Evolutionary conservation across 1,140 invertebrate species (phyloP).

Genomic region (Zaprionus lachaisei): DNA sequence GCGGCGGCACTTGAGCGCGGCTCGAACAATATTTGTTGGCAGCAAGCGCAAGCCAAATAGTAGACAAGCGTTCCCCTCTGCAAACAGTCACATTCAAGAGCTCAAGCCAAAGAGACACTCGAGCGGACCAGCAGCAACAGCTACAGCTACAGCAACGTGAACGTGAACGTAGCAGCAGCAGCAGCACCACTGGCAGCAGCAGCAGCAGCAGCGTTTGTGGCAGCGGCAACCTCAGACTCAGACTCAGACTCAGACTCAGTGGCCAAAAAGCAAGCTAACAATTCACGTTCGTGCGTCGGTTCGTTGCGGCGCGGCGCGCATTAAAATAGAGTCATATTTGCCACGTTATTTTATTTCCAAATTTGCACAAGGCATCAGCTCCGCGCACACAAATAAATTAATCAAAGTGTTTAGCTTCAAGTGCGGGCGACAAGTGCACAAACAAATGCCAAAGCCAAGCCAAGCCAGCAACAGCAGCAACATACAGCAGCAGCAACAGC

Average conservation of each 20-base stretch:
- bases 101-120: conserved; percentile 84
- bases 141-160: conserved; percentile 35
- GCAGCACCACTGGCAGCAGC: conserved; percentile 20
- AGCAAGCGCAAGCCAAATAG: conserved; percentile 85
- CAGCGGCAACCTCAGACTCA: conserved; percentile 35
- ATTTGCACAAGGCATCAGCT: conserved; percentile 65
- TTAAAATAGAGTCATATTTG: conserved; percentile 71
- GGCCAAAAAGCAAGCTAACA: conserved; percentile 74
- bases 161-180: conserved; percentile 23
- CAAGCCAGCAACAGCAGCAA: conserved; percentile 29
- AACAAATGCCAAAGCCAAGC: conserved; percentile 51
- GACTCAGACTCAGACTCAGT: conserved; percentile 68
- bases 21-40: conserved; percentile 85
- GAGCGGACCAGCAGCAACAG: conserved; percentile 77
- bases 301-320: conserved; percentile 71
- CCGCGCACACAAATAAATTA: conserved; percentile 71
- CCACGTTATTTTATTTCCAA: conserved; percentile 74
- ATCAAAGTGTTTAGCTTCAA: conserved; percentile 66
- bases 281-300: conserved; percentile 79
- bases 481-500: conserved; percentile 32
- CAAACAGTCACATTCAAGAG: conserved; percentile 85
- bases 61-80: conserved; percentile 85
- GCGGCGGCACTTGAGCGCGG: conserved; percentile 80
- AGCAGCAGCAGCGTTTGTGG: conserved; percentile 7
- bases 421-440: conserved; percentile 61